Percentiles rank a stretch among this genome's conserved stretches.
Evolutionary conservation across 2,797 vertebrate species (phyloP).

Genomic region (Hydrocynus forskahlii): DNA sequence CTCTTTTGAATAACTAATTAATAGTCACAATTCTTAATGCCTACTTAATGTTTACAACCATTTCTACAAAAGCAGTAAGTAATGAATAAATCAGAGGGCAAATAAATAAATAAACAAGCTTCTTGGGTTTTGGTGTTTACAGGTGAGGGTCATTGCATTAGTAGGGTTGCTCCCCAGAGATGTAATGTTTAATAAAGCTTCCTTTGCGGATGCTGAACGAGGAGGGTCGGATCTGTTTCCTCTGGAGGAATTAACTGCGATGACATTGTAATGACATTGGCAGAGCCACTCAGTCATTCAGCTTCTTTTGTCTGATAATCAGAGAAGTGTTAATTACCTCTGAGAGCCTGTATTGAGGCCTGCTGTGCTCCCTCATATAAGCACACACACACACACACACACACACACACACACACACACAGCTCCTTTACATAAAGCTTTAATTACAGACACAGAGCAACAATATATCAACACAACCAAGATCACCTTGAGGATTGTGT

Average conservation of each 20-base stretch:
- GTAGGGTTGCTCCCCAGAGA: background rate
- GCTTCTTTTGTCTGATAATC: slow-evolving; percentile 30
- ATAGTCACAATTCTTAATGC: too few species aligned
- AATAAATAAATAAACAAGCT: background rate
- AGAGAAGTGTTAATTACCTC: slow-evolving; percentile 33
- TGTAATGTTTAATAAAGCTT: background rate
- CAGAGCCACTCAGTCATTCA: slow-evolving; percentile 26
- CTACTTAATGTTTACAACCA: background rate
- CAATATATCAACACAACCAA: slow-evolving; percentile 6
- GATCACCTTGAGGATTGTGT: slow-evolving; percentile 18
- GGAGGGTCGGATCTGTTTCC: background rate
- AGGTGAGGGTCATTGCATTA: background rate
- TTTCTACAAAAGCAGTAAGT: background rate
- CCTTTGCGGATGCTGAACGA: background rate
- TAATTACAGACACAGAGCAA: slow-evolving; percentile 16
- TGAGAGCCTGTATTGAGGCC: slow-evolving; percentile 18
- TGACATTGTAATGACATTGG: slow-evolving; percentile 36
- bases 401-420: background rate
- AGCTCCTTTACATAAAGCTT: slow-evolving; percentile 2
- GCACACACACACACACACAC: slow-evolving; percentile 3
- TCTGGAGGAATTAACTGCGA: slow-evolving; percentile 1
- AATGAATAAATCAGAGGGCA: background rate
- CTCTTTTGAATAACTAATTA: too few species aligned
- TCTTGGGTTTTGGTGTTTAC: background rate
- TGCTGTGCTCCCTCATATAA: background rate